Evolutionary conservation across 2,888 invertebrate species (phyloP), one percentile per base, ranked within the genome.

Genomic region (Drosophila niveifrons): DNA sequence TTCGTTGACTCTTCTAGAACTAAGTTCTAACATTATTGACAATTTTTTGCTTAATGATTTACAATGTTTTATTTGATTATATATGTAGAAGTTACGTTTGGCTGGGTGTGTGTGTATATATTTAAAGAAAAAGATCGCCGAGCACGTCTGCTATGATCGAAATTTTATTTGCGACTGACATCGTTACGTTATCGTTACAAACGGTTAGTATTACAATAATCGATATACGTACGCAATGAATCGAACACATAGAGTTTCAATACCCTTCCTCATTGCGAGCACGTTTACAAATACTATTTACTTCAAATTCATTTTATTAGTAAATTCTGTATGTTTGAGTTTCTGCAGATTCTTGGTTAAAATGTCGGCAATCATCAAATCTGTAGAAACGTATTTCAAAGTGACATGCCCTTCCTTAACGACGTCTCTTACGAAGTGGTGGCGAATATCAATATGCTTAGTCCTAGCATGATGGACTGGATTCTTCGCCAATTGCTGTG

Each of bases 361-460:
- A 10, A 44, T 18, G 17, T 44, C 44, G 2, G 9, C 15, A 17
- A 18, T 17, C 44, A 44, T 44, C 10, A 17, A 9, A 17, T 44
- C 17, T 10, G 44, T 44, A 17, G 15, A 44, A 17, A 44, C 9
- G 17, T 44, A 44, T 44, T 18, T 15, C 9, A 44, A 10, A 18
- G 9, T 15, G 10, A 44, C 17, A 9, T 44, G 15, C 8, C 15
- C 15, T 18, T 44, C 15, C 44, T n/a, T n/a, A n/a, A n/a, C n/a
- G n/a, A n/a, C n/a, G n/a, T n/a, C n/a, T 15, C 44, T 44, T 17
- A 44, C 44, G 17, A 15, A 18, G 18, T 44, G 44, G 17, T 44
- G 17, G 9, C 17, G 8, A 9, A 17, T 44, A 31, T 31, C 31
- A 31, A 31, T 31, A 31, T 31, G 31, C 9, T 31, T 31, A 7